Evolutionary conservation across 2,797 vertebrate species (phyloP).

Genomic region (Parotocinclus haroldoi): DNA sequence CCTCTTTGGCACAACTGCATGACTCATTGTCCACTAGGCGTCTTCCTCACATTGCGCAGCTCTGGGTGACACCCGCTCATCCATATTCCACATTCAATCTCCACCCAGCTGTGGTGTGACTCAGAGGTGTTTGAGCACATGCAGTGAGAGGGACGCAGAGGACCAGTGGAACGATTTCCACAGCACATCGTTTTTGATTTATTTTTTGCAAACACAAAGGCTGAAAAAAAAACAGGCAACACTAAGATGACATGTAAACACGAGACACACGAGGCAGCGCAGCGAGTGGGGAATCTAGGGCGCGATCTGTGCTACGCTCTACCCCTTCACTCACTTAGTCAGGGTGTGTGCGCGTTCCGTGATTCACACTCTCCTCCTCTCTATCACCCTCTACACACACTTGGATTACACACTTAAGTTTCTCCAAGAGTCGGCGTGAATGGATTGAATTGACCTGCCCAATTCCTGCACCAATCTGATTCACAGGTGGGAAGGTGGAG

Average conservation of each 20-base stretch:
- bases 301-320: not conserved
- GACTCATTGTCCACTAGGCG: conserved; percentile 38
- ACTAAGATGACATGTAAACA: not conserved
- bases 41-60: conserved; percentile 21
- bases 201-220: not conserved
- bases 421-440: conserved; percentile 40
- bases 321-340: not conserved
- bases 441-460: conserved; percentile 40
- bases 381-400: conserved; percentile 1
- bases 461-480: conserved; percentile 41
- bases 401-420: conserved; percentile 37
- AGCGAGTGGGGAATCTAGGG: conserved; percentile 13
- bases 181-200: conserved; percentile 16
- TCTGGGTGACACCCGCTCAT: conserved; percentile 28
- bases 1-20: conserved; percentile 24
- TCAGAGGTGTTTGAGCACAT: conserved; percentile 15
- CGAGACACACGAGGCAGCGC: not conserved
- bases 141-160: conserved; percentile 6
- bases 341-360: conserved; percentile 5
- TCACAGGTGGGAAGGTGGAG: conserved; percentile 43
- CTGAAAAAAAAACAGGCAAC: not conserved
- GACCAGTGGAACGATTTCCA: conserved; percentile 41
- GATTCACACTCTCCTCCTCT: not conserved
- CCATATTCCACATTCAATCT: conserved; percentile 39
- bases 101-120: conserved; percentile 35